phyloP scores from a whole-genome alignment of 2,113 vertebrate species.

The Uria lomvia region DNA sequence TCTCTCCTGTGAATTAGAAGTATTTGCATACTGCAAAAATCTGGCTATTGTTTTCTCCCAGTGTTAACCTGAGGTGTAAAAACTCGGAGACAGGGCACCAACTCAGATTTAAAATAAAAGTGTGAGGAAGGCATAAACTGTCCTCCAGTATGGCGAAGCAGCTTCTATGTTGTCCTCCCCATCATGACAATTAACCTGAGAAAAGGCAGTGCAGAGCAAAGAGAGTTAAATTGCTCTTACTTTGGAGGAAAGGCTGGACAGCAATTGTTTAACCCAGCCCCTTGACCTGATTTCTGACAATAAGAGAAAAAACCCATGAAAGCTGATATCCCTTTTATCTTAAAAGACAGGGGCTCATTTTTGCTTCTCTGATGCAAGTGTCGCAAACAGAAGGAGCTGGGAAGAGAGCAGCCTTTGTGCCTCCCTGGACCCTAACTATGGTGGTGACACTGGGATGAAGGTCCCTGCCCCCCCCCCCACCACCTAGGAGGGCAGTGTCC shows the following conservation, averaged over 20 bases:
- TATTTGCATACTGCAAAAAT: background rate
- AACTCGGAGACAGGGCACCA: background rate
- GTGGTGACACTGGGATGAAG: background rate
- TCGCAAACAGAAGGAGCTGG: background rate
- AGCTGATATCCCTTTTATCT: background rate
- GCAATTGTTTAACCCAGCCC: background rate
- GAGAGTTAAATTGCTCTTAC: background rate
- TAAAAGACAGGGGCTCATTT: background rate
- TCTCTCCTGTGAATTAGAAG: background rate
- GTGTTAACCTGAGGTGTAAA: background rate
- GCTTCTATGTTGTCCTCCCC: background rate
- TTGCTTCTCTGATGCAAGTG: background rate
- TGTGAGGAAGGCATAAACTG: background rate
- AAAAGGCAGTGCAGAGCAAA: background rate
- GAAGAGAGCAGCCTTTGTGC: background rate
- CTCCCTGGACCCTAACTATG: background rate
- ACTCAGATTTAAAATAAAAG: background rate
- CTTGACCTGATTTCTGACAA: constrained; percentile 22
- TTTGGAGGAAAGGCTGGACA: background rate
- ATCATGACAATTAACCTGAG: background rate
- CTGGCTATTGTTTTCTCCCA: background rate
- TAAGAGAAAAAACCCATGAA: background rate
- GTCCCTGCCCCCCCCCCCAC: background rate
- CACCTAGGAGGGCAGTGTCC: background rate
- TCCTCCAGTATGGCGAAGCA: background rate